Percentiles rank a stretch among this genome's conserved stretches.
Conservation (phyloP, 2,113 vertebrate species). For the Rousettus leschenaultii region DNA sequence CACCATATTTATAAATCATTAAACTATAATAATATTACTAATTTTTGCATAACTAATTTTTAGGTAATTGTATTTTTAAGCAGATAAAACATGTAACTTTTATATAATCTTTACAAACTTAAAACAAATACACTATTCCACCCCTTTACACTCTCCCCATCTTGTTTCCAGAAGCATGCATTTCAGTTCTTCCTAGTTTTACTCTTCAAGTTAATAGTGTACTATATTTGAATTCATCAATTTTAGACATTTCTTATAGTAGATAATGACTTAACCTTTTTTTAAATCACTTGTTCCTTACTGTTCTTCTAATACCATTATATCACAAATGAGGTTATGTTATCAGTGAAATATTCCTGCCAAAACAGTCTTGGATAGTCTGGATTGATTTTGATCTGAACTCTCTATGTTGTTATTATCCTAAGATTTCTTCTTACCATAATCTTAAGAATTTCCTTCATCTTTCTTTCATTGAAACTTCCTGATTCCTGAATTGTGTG, state of each 20-base stretch:
- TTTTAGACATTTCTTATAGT: background rate
- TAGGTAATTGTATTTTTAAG: background rate
- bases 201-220: background rate
- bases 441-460: background rate
- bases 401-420: background rate
- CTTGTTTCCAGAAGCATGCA: background rate
- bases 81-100: background rate
- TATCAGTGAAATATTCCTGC: background rate
- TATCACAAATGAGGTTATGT: background rate
- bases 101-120: background rate
- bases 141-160: background rate
- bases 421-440: background rate
- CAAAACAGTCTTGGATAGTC: background rate
- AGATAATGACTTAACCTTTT: background rate
- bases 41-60: background rate
- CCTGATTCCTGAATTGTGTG: background rate
- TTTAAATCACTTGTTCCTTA: background rate
- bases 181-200: background rate
- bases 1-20: background rate
- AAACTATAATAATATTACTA: background rate
- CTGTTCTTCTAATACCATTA: background rate
- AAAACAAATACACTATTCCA: background rate
- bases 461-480: background rate
- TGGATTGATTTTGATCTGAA: background rate
- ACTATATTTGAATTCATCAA: background rate